A percentile compares a stretch with the other conserved stretches of the same genome.
Evolutionary conservation across 1,140 invertebrate species (phyloP).

Genomic region (Macrosteles quadrilineatus): DNA sequence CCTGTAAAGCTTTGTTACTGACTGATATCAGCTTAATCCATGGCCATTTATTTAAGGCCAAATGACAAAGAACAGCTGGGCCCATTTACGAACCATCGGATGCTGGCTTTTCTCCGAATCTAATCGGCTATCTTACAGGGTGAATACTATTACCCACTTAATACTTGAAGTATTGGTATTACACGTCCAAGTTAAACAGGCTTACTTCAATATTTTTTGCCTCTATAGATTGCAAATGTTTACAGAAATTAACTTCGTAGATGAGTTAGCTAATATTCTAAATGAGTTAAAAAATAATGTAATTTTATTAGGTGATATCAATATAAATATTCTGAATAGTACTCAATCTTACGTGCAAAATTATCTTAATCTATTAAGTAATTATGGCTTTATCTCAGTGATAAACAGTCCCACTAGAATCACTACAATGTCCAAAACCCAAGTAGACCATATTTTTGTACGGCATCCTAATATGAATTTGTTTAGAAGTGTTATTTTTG

Average conservation of each 20-base stretch:
- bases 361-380: neutral
- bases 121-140: too few relatives aligned
- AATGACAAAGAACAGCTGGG: too few relatives aligned
- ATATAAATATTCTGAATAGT: slow-evolving; percentile 8
- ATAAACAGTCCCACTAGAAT: slow-evolving; percentile 12
- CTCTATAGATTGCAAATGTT: too few relatives aligned
- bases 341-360: neutral
- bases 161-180: too few relatives aligned
- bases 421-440: neutral
- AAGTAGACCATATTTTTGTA: slow-evolving; percentile 10
- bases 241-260: neutral
- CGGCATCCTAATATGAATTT: neutral
- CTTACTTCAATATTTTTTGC: too few relatives aligned
- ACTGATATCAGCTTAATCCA: too few relatives aligned
- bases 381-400: neutral
- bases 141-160: too few relatives aligned
- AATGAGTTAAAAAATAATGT: neutral
- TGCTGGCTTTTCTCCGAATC: too few relatives aligned
- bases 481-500: slow-evolving; percentile 12
- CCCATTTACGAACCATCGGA: too few relatives aligned
- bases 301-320: slow-evolving; percentile 11
- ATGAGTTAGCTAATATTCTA: neutral
- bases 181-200: too few relatives aligned
- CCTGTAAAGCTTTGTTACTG: too few relatives aligned
- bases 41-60: too few relatives aligned